Percentiles rank a stretch among this genome's conserved stretches.
Evolutionary conservation across 2,113 vertebrate genomes (phyloP).

Genomic region (Hirundichthys speculiger): DNA sequence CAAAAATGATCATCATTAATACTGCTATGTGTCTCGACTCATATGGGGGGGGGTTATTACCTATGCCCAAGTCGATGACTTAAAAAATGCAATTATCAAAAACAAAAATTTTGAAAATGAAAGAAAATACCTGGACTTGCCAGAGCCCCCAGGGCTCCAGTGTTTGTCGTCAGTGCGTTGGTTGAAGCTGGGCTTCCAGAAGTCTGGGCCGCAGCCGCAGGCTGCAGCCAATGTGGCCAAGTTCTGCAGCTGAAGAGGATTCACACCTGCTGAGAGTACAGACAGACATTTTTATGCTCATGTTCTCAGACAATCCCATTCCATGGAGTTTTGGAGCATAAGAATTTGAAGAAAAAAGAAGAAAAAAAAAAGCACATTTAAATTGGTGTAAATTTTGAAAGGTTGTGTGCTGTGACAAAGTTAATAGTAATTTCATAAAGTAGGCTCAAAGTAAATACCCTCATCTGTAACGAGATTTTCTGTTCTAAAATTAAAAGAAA

Average conservation of each 20-base stretch:
- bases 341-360: no score
- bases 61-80: no score
- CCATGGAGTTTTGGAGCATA: neutral
- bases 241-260: conserved; percentile 95
- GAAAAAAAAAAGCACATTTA: no score
- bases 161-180: conserved; percentile 88
- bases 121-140: conserved; percentile 84
- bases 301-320: neutral
- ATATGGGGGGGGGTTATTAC: conserved; percentile 45
- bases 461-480: no score
- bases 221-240: conserved; percentile 94
- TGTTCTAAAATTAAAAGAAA: no score
- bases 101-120: neutral
- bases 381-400: no score
- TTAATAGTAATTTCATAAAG: no score
- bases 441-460: no score
- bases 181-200: conserved; percentile 90
- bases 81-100: neutral
- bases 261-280: conserved; percentile 83
- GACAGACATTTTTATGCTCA: neutral
- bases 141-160: conserved; percentile 90
- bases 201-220: conserved; percentile 91
- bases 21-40: no score
- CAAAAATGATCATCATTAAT: no score
- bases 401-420: no score